Base-by-base conservation (phyloP, 2,797 vertebrate species). In the Gadopsis marmoratus region DNA sequence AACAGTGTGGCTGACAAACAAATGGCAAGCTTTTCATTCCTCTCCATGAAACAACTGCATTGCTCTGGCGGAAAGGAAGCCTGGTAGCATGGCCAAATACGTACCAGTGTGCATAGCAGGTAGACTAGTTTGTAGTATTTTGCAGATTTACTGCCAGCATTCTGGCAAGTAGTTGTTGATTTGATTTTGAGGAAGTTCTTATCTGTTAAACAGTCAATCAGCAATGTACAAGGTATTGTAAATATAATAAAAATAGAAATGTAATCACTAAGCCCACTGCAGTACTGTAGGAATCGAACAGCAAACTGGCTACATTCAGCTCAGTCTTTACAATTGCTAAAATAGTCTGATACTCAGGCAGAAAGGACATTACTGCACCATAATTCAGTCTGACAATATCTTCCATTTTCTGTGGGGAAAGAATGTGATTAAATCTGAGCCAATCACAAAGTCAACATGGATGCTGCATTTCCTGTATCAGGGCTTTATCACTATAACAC, bases 31-130 rank as follows among this genome's bases (percentile, higher is more conserved):
- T 79, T 66, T n/a, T 39, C 11, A 5, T 65, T 71, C 33, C 53
- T 76, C 13, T 82, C 60, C 51, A 62, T 26, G 4, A 78, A 17
- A 13, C 48, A 54, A 17, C 59, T 37, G 68, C 72, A 67, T 8
- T 41, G 16, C 45, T 47, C 45, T 47, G 45, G 45, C 19, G 17
- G 35, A 47, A 47, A 17, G 17, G 7, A 47, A 45, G 43, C 43
- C 16, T 17, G 43, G 43, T 7, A 17, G 45, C 16, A 6, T 4
- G 5, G 45, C 16, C 43, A 45, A 45, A 45, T 19, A 7, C 47
- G 48, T 60, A 13, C 12, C 50, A 45, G 33, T 47, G 63, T 45
- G 35, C 64, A 33, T 13, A 60, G 29, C 41, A 26, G 53, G 33
- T 31, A 37, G 11, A 29, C 19, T 16, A 26, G n/a, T 19, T 4